Conservation (phyloP, 2,797 vertebrate species). For the Todus mexicanus region DNA sequence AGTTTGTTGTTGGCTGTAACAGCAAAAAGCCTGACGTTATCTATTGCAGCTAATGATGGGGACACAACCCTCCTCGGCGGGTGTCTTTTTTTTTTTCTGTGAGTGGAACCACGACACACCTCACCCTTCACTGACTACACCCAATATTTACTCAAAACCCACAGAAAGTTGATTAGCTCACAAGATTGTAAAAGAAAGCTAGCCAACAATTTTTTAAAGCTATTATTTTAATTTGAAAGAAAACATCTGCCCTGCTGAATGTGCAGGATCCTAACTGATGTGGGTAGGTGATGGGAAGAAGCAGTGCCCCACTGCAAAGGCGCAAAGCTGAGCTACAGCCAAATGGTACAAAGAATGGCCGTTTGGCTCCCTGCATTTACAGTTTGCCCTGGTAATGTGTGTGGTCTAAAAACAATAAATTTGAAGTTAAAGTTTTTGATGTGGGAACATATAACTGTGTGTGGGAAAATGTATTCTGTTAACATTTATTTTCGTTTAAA, state of each 20-base stretch:
- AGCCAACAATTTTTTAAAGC: not conserved
- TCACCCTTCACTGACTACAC: not conserved
- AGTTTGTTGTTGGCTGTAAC: not conserved
- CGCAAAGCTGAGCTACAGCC: not conserved
- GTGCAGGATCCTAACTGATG: not conserved
- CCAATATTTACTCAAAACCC: not conserved
- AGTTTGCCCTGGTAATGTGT: not conserved
- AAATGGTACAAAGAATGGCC: not conserved
- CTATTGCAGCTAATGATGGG: not conserved
- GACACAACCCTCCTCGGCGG: not conserved
- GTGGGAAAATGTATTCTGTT: not conserved
- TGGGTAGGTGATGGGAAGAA: not conserved
- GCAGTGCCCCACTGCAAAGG: not conserved
- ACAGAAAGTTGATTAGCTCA: not conserved
- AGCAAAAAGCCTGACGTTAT: not conserved
- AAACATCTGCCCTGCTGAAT: not conserved
- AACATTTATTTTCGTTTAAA: not conserved
- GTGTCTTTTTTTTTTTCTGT: not conserved
- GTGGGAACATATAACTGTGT: not conserved
- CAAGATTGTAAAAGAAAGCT: not conserved
- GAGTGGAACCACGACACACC: not conserved
- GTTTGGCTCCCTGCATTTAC: not conserved
- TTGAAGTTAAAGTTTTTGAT: not conserved
- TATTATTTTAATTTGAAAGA: not conserved
- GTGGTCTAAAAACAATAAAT: not conserved